Evolutionary conservation across 2,888 invertebrate species (phyloP).

Genomic region (Hydropsyche betteni): DNA sequence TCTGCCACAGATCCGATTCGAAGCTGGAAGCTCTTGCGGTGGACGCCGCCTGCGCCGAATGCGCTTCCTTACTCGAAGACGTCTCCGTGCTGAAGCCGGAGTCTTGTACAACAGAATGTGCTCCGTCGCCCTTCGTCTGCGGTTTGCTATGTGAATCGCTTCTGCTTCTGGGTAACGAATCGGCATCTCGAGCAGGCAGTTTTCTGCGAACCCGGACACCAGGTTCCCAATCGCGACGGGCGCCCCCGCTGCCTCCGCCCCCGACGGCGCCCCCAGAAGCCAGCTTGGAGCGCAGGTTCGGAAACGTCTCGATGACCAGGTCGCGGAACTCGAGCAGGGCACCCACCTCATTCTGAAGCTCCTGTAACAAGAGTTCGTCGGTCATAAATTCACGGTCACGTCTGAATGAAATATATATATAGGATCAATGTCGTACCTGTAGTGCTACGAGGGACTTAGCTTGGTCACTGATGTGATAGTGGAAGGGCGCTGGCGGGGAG

Average conservation of each 20-base stretch:
- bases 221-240: conserved; percentile 80
- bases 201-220: conserved; percentile 79
- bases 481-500: conserved; percentile 76
- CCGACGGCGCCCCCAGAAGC: conserved; percentile 68
- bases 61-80: conserved; percentile 82
- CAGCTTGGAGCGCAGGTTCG: conserved; percentile 89
- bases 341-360: conserved; percentile 93
- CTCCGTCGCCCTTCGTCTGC: conserved; percentile 71
- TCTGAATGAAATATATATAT: neutral
- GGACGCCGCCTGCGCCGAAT: conserved; percentile 67
- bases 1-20: conserved; percentile 84
- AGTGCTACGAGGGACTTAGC: conserved; percentile 86
- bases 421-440: conserved; percentile 64
- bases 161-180: conserved; percentile 62
- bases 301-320: conserved; percentile 94
- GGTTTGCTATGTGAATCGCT: conserved; percentile 73
- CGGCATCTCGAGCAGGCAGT: conserved; percentile 58
- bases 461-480: conserved; percentile 87
- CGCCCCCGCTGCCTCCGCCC: conserved; percentile 63
- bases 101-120: conserved; percentile 75
- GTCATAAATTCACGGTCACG: neutral
- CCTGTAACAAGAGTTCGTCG: conserved; percentile 59
- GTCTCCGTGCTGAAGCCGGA: conserved; percentile 92
- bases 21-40: conserved; percentile 56
- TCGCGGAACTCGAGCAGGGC: conserved; percentile 91